A percentile compares a stretch with the other conserved stretches of the same genome.
Conservation (phyloP, 2,797 vertebrate genomes). For the Mus caroli region DNA sequence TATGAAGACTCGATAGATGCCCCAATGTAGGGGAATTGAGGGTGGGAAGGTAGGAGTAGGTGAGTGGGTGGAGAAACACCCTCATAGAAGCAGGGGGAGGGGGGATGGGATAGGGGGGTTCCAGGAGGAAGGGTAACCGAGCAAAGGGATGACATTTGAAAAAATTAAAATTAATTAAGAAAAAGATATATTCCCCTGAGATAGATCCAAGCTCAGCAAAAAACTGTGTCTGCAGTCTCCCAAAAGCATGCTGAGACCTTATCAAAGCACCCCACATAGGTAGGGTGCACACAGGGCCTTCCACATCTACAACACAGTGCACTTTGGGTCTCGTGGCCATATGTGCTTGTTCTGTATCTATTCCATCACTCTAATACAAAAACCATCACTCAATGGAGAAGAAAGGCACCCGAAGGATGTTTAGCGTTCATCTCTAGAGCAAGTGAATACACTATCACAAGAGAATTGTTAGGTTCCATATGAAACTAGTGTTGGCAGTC, state of each 20-base stretch:
- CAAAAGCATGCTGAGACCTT: not conserved
- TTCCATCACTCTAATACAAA: not conserved
- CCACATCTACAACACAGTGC: fast-evolving
- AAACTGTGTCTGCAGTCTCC: not conserved
- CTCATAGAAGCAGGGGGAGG: too few relatives aligned
- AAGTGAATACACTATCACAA: not conserved
- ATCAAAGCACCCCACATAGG: too few relatives aligned
- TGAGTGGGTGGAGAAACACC: too few relatives aligned
- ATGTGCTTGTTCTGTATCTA: not conserved
- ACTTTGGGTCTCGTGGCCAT: not conserved
- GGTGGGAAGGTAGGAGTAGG: too few relatives aligned
- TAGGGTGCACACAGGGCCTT: not conserved
- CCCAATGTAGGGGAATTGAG: too few relatives aligned
- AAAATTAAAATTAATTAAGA: too few relatives aligned
- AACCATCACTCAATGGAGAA: fast-evolving
- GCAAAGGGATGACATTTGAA: too few relatives aligned
- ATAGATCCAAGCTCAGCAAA: not conserved
- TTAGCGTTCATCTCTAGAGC: not conserved
- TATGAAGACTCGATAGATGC: too few relatives aligned
- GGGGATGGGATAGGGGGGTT: too few relatives aligned
- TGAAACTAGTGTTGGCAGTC: not conserved
- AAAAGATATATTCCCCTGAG: not conserved
- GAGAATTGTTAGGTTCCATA: not conserved
- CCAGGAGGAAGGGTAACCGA: too few relatives aligned
- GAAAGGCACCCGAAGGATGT: not conserved